Conservation (phyloP, 1,140 invertebrate genomes). For the Drosophila varians region DNA sequence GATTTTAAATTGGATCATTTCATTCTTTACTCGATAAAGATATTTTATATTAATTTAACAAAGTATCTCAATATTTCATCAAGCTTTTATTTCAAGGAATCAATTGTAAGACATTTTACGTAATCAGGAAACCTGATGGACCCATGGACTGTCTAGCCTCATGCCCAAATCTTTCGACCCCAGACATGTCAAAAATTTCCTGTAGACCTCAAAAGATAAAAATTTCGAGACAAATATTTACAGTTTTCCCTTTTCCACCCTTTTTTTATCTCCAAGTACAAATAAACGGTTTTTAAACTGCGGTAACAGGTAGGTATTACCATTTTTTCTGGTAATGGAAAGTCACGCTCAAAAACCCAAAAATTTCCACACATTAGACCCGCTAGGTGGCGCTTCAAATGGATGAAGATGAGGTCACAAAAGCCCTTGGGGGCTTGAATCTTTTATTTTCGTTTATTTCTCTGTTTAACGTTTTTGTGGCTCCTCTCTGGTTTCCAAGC, state of each 20-base stretch:
- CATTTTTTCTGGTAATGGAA: conserved; percentile 16
- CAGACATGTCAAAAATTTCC: conserved; percentile 22
- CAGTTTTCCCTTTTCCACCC: conserved; percentile 7
- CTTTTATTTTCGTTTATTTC: conserved; percentile 3
- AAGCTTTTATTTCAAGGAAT: no score
- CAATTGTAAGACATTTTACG: background rate
- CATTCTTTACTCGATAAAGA: background rate
- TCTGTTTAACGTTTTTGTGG: background rate
- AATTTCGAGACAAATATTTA: conserved; percentile 38
- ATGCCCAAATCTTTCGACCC: no score
- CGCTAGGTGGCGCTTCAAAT: conserved; percentile 9
- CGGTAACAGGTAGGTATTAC: conserved; percentile 43
- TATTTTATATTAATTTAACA: background rate
- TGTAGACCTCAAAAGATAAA: conserved; percentile 18
- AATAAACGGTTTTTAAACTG: conserved; percentile 57
- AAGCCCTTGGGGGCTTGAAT: conserved; percentile 23
- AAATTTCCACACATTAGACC: conserved; percentile 29
- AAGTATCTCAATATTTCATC: no score
- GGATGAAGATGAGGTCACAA: conserved; percentile 48
- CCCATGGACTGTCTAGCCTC: no score
- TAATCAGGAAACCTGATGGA: background rate
- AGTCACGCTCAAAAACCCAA: conserved; percentile 25
- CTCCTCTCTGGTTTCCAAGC: conserved; percentile 1
- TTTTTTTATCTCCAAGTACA: conserved; percentile 44
- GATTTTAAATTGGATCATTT: background rate